Evolutionary conservation across 2,888 invertebrate species (phyloP).

Genomic region (Gymnocheta viridis): DNA sequence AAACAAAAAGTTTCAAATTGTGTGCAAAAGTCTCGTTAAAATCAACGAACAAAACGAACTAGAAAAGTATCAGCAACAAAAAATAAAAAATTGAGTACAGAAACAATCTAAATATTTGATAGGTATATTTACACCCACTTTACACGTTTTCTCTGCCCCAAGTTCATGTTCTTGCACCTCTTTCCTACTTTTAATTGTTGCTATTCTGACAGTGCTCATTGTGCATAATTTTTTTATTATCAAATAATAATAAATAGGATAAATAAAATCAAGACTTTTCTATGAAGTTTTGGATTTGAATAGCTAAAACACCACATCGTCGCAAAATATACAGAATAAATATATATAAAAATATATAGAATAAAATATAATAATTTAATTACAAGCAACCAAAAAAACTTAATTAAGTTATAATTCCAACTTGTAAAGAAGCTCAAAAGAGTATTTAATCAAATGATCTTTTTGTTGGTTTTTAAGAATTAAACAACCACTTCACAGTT

Average conservation of each 20-base stretch:
- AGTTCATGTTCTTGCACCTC: background rate
- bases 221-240: constrained; percentile 12
- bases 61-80: background rate
- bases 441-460: constrained; percentile 22
- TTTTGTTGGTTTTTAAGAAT: background rate
- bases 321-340: no score
- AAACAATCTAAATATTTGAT: constrained; percentile 72
- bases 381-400: background rate
- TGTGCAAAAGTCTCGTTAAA: constrained; percentile 73
- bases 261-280: background rate
- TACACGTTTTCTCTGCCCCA: constrained; percentile 74
- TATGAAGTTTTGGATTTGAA: no score
- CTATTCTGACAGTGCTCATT: constrained; percentile 2
- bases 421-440: background rate
- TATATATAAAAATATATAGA: no score
- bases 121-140: constrained; percentile 78
- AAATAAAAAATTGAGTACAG: background rate
- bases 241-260: background rate
- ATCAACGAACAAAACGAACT: constrained; percentile 62
- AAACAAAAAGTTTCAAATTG: constrained; percentile 72
- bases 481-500: no score
- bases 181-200: background rate
- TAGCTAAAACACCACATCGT: no score
- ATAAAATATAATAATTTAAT: no score
- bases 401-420: constrained; percentile 32